Base-by-base conservation (phyloP, 2,888 invertebrate genomes). In the Metacarcinus magister region DNA sequence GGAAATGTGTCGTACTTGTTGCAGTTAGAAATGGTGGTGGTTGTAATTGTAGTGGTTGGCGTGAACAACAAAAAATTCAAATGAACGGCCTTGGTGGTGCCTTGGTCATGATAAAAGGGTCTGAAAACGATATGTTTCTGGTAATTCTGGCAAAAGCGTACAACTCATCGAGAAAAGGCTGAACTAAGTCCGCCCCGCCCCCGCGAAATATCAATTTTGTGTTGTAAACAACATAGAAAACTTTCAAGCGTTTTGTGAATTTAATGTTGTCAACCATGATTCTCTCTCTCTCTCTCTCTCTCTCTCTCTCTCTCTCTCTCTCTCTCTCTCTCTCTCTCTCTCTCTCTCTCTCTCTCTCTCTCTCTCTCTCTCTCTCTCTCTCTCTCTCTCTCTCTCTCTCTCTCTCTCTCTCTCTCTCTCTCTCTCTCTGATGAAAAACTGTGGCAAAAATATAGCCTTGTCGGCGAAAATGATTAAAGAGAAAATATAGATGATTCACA, bases 381-480 rank as follows among this genome's bases (percentile, higher is more conserved):
- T 90, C 90, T 90, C 90, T 90, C 90, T 90, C 90, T 90, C 90
- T 90, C 90, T 90, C 39, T 90, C 39, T 90, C 90, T 90, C 39
- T 90, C 90, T 90, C 90, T 90, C 32, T 90, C 90, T 90, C 90
- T 90, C 90, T 90, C 90, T 90, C 90, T 90, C 39, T 90, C 39
- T 90, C 89, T 89, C 89, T 89, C 89, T 89, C 89, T 43, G 32
- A 28, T 82, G 82, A 82, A 19, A 28, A 7, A 82, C 32, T 82
- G 7, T 10, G 19, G 19, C 19, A 7, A n/a, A 82, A 28, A 23
- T 82, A 28, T 2, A 67, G n/a, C 67, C 67, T 67, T 67, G 67
- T 1, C n/a, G n/a, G 23, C 19, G 19, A 67, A 67, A 67, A 67
- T 2, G 1, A 67, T 67, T 67, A 67, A 67, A 67, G 13, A 67